Evolutionary conservation across 1,140 invertebrate genomes (phyloP).

Genomic region (Brachionus rotundiformis): DNA sequence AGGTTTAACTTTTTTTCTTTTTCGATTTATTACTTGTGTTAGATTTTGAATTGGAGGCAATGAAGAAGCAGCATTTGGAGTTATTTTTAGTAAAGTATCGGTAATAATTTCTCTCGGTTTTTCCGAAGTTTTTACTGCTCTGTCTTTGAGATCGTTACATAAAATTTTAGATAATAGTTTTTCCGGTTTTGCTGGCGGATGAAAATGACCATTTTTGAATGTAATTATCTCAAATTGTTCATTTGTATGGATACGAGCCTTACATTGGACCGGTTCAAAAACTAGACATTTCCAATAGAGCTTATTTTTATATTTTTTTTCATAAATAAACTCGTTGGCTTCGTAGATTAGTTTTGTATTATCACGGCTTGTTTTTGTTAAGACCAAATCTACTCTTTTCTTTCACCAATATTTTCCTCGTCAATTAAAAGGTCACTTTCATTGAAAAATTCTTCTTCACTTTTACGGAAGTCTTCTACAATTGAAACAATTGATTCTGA

Average conservation of each 20-base stretch:
- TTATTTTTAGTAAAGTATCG: neutral
- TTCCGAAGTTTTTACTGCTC: slow-evolving; percentile 8
- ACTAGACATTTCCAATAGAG: slow-evolving; percentile 21
- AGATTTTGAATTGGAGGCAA: slow-evolving; percentile 15
- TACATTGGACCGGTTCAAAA: slow-evolving; percentile 16
- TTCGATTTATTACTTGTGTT: slow-evolving; percentile 3
- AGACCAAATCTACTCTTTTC: slow-evolving; percentile 6
- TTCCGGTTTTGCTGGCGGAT: neutral
- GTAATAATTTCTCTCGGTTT: slow-evolving; percentile 22
- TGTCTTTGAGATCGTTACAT: slow-evolving; percentile 14
- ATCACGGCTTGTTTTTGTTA: neutral
- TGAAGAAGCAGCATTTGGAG: neutral
- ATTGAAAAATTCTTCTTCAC: slow-evolving; percentile 14
- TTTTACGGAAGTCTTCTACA: neutral
- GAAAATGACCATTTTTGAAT: slow-evolving; percentile 1
- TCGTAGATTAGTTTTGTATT: slow-evolving; percentile 20
- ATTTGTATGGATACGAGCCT: slow-evolving; percentile 25
- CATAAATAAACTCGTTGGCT: neutral
- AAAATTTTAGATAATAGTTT: neutral
- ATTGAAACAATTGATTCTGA: slow-evolving; percentile 20
- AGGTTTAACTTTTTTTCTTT: neutral
- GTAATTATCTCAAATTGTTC: slow-evolving; percentile 9
- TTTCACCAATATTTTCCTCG: neutral
- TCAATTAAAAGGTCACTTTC: slow-evolving; percentile 1
- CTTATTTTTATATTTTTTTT: slow-evolving; percentile 32